These are phyloP conservation scores for Tragopan temminckii DNA, from an alignment of 2,797 vertebrate genomes.

Conservation along the genomic window DNA sequence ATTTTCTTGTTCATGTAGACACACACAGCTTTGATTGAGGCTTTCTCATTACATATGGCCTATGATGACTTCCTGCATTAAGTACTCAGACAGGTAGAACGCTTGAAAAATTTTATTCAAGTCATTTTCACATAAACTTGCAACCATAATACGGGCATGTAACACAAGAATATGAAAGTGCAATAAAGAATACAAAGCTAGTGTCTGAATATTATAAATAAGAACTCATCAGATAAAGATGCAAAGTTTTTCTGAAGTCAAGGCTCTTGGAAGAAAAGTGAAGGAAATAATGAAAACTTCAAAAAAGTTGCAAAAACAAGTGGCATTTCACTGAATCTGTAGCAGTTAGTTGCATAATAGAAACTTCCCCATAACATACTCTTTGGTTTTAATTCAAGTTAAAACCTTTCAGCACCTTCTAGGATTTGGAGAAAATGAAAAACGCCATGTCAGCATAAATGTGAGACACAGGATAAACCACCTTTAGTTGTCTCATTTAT, in stretches of 20 bases:
- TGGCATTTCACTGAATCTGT: slow-evolving; percentile 77
- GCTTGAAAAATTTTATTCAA: slow-evolving; percentile 87
- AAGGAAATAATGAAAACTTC: slow-evolving; percentile 74
- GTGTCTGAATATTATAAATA: slow-evolving; percentile 83
- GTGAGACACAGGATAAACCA: slow-evolving; percentile 68
- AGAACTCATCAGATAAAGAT: slow-evolving; percentile 78
- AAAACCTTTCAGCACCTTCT: slow-evolving; percentile 83
- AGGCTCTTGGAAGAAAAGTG: slow-evolving; percentile 60
- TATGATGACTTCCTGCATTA: neutral
- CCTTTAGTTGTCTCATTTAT: slow-evolving; percentile 58
- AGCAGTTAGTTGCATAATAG: slow-evolving; percentile 75
- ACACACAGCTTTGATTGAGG: neutral
- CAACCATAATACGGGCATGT: slow-evolving; percentile 80
- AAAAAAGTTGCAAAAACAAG: slow-evolving; percentile 74
- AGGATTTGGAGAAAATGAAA: slow-evolving; percentile 69
- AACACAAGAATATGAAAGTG: slow-evolving; percentile 81
- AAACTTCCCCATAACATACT: slow-evolving; percentile 75
- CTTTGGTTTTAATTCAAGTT: slow-evolving; percentile 85
- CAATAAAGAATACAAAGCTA: slow-evolving; percentile 80
- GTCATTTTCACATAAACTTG: slow-evolving; percentile 84
- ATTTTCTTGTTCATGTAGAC: neutral
- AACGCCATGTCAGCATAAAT: slow-evolving; percentile 54
- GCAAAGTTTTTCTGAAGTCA: slow-evolving; percentile 72
- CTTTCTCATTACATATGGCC: neutral
- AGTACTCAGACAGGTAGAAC: slow-evolving; percentile 48